A percentile compares a stretch with the other conserved stretches of the same genome.
Evolutionary conservation across 2,888 invertebrate species (phyloP).

Genomic region (Volucella inanis): DNA sequence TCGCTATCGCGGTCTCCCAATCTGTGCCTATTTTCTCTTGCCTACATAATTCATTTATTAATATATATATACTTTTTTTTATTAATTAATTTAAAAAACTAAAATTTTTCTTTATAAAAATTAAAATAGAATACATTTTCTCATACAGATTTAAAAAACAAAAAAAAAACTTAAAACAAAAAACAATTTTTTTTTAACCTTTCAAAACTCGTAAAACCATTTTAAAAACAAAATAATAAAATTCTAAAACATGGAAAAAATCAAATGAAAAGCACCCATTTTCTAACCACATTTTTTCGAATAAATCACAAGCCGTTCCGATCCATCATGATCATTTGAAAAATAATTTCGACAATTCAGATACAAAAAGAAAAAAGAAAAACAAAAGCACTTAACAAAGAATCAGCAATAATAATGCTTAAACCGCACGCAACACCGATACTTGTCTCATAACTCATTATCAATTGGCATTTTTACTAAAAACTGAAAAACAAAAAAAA

Average conservation of each 20-base stretch:
- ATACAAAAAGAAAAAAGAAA: conserved; percentile 10
- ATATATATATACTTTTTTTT: conserved; percentile 25
- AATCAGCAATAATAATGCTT: conserved; percentile 46
- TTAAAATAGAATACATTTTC: conserved; percentile 28
- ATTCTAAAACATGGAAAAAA: conserved; percentile 21
- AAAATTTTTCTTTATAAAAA: conserved; percentile 40
- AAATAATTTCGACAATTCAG: conserved; percentile 17
- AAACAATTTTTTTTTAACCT: conserved; percentile 31
- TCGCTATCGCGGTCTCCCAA: conserved; percentile 84
- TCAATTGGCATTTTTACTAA: conserved; percentile 50
- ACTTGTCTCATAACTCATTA: conserved; percentile 54
- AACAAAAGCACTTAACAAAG: conserved; percentile 2
- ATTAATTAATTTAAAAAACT: conserved; percentile 10
- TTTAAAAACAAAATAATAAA: conserved; percentile 19
- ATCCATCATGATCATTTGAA: conserved; percentile 53
- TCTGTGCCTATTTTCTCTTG: conserved; percentile 82
- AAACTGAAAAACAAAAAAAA: conserved; percentile 24
- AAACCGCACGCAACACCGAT: conserved; percentile 30
- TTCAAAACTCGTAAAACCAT: conserved; percentile 36
- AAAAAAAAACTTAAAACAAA: background rate
- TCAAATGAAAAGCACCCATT: conserved; percentile 39
- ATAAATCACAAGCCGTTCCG: conserved; percentile 43
- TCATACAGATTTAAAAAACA: conserved; percentile 33
- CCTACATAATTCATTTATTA: conserved; percentile 59
- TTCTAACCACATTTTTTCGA: conserved; percentile 44